Evolutionary conservation across 1,140 invertebrate species (phyloP).

Genomic region (Macrostomum lignano): DNA sequence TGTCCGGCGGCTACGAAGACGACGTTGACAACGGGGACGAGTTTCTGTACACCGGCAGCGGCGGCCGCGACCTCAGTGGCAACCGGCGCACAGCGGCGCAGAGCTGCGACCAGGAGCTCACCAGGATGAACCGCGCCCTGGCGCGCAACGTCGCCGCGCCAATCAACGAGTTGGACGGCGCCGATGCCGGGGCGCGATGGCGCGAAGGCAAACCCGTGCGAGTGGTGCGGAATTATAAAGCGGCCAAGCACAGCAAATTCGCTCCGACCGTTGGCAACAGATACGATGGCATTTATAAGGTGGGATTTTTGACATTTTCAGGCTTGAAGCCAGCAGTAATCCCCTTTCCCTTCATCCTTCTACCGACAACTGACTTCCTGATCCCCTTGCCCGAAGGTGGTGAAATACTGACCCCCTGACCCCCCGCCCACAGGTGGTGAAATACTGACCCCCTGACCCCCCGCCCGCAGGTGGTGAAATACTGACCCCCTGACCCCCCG

Average conservation of each 20-base stretch:
- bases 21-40: constrained; percentile 52
- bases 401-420: too few relatives aligned
- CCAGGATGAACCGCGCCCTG: constrained; percentile 46
- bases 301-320: too few relatives aligned
- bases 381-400: too few relatives aligned
- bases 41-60: constrained; percentile 54
- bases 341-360: too few relatives aligned
- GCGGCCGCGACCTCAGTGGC: constrained; percentile 48
- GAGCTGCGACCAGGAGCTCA: constrained; percentile 48
- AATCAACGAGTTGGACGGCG: constrained; percentile 37
- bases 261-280: constrained; percentile 42
- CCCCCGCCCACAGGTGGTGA: too few relatives aligned
- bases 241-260: constrained; percentile 42
- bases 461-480: too few relatives aligned
- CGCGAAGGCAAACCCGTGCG: constrained; percentile 42
- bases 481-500: too few relatives aligned
- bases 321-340: too few relatives aligned
- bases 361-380: too few relatives aligned
- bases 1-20: too few relatives aligned
- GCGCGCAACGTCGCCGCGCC: constrained; percentile 45
- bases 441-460: too few relatives aligned
- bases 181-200: constrained; percentile 43
- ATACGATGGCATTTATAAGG: constrained; percentile 32
- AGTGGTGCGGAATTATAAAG: constrained; percentile 47
- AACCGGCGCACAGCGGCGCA: constrained; percentile 51